Conservation (phyloP, 2,113 vertebrate species). For the Bagarius yarrelli region DNA sequence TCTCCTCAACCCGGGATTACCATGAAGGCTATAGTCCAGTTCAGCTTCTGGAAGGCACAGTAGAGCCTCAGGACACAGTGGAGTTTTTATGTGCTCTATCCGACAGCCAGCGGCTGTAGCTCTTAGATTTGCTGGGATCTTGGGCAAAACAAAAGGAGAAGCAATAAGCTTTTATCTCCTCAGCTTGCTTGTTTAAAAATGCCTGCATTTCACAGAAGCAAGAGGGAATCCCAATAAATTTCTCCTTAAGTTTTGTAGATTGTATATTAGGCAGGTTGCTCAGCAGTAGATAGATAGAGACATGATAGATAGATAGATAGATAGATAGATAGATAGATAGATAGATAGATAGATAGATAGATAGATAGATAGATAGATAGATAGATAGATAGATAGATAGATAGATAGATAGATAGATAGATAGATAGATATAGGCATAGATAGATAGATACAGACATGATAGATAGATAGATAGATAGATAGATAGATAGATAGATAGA, state of each 20-base stretch:
- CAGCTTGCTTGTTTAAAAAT: conserved; percentile 58
- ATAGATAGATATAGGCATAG: too few relatives aligned
- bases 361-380: too few relatives aligned
- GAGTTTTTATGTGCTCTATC: conserved; percentile 57
- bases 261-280: conserved; percentile 47
- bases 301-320: too few relatives aligned
- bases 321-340: too few relatives aligned
- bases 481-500: too few relatives aligned
- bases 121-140: conserved; percentile 56
- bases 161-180: conserved; percentile 57
- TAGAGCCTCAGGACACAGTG: not conserved
- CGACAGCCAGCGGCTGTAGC: conserved; percentile 67
- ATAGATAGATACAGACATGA: too few relatives aligned
- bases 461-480: too few relatives aligned
- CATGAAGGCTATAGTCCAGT: not conserved
- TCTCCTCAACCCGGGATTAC: conserved; percentile 2
- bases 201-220: conserved; percentile 35
- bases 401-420: too few relatives aligned
- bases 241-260: conserved; percentile 52
- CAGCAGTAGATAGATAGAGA: too few relatives aligned
- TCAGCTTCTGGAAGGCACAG: not conserved
- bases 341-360: too few relatives aligned
- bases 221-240: conserved; percentile 64
- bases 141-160: conserved; percentile 57
- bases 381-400: too few relatives aligned